phyloP scores from a whole-genome alignment of 1,140 invertebrate species.

The Drosophila orena region DNA sequence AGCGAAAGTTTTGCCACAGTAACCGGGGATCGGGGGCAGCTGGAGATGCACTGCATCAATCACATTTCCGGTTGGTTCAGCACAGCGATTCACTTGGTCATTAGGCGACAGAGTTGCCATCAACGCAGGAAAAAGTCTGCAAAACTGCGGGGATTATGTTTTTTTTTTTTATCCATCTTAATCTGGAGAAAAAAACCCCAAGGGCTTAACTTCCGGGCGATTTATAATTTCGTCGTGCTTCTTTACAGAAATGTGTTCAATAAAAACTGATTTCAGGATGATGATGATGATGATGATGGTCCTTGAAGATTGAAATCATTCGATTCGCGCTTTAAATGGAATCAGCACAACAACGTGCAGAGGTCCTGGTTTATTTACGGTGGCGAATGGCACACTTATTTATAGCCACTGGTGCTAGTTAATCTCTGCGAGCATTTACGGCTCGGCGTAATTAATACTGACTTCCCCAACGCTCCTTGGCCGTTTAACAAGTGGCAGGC shows the following conservation, averaged over 20 bases:
- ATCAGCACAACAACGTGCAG: too few species aligned
- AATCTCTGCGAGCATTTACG: not conserved
- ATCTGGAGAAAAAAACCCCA: not conserved
- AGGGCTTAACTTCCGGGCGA: not conserved
- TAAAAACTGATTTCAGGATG: too few species aligned
- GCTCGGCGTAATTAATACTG: too few species aligned
- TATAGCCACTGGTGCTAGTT: slow-evolving; percentile 3
- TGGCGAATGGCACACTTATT: not conserved
- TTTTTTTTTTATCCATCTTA: slow-evolving; percentile 5
- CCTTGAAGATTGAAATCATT: too few species aligned
- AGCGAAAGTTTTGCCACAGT: slow-evolving; percentile 8
- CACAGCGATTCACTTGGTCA: slow-evolving; percentile 56
- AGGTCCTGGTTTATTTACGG: not conserved
- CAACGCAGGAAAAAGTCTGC: slow-evolving; percentile 2
- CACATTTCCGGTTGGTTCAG: slow-evolving; percentile 32
- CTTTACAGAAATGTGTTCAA: too few species aligned
- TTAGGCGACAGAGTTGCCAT: slow-evolving; percentile 42
- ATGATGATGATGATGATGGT: too few species aligned
- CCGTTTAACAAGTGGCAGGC: too few species aligned
- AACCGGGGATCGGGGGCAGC: not conserved
- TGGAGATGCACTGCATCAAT: slow-evolving; percentile 58
- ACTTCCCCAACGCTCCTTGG: too few species aligned
- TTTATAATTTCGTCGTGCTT: not conserved
- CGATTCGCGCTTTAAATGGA: too few species aligned
- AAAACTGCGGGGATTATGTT: not conserved